A percentile compares a stretch with the other conserved stretches of the same genome.
Evolutionary conservation across 2,113 vertebrate genomes (phyloP).

Genomic region (Arothron firmamentum): DNA sequence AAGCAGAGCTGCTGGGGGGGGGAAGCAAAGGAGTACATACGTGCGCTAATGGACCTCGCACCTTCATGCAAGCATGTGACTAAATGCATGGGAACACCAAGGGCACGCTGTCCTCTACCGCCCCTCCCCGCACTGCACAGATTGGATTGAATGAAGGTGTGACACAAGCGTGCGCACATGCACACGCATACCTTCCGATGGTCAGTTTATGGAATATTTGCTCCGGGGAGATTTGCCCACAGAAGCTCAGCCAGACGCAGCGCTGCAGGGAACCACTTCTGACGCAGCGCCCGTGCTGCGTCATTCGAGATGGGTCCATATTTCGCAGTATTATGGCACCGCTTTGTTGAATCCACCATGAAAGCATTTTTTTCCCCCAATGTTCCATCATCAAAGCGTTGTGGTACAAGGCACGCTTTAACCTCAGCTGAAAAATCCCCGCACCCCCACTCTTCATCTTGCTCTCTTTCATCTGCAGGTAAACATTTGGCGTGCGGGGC

Average conservation of each 20-base stretch:
- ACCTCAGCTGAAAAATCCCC: slow-evolving; percentile 14
- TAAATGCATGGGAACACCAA: slow-evolving; percentile 42
- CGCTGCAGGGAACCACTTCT: too few species aligned
- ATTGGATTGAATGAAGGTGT: slow-evolving; percentile 19
- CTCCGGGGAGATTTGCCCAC: slow-evolving; percentile 31
- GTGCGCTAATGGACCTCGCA: slow-evolving; percentile 41
- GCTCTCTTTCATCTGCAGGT: slow-evolving; percentile 49
- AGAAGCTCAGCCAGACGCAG: too few species aligned
- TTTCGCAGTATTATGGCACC: too few species aligned
- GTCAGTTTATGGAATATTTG: slow-evolving; percentile 35
- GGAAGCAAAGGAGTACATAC: slow-evolving; percentile 5
- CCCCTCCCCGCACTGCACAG: slow-evolving; percentile 4
- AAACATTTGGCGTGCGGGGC: slow-evolving; percentile 35
- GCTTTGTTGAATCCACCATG: slow-evolving; percentile 3
- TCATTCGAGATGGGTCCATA: too few species aligned
- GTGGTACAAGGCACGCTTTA: slow-evolving; percentile 9
- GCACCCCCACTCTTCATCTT: slow-evolving; percentile 4
- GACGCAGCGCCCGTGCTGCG: too few species aligned
- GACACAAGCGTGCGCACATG: slow-evolving; percentile 4
- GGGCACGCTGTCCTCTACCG: slow-evolving; percentile 60
- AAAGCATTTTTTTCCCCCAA: slow-evolving; percentile 25
- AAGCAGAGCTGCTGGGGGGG: slow-evolving; percentile 24
- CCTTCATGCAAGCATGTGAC: slow-evolving; percentile 46
- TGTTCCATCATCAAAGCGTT: slow-evolving; percentile 17
- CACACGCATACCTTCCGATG: slow-evolving; percentile 12